Evolutionary conservation across 2,797 vertebrate genomes (phyloP).

Genomic region (Merluccius polli): DNA sequence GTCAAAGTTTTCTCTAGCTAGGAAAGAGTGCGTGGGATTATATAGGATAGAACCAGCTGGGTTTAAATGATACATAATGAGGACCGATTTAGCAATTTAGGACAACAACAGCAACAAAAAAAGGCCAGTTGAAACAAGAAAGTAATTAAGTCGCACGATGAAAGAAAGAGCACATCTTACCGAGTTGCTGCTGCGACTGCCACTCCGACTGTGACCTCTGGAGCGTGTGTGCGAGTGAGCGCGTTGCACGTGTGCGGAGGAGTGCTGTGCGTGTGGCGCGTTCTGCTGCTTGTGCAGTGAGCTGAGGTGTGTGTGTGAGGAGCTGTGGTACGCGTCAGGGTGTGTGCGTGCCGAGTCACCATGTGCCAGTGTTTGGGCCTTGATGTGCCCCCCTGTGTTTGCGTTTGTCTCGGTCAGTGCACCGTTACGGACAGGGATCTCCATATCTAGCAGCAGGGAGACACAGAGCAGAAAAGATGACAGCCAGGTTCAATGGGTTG

Average conservation of each 20-base stretch:
- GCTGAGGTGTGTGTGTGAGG: background rate
- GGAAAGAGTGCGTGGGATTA: background rate
- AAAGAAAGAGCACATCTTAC: slow-evolving; percentile 16
- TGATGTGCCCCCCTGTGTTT: background rate
- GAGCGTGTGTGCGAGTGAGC: background rate
- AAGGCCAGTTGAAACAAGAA: background rate
- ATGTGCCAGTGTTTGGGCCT: background rate
- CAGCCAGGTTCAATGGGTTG: background rate
- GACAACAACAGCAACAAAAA: background rate
- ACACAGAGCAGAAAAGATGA: background rate
- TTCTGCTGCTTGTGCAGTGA: background rate
- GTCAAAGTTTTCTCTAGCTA: background rate
- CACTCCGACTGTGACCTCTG: background rate
- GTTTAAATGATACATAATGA: background rate
- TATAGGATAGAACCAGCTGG: background rate
- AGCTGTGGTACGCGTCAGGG: background rate
- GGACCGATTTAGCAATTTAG: background rate
- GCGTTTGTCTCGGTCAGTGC: slow-evolving; percentile 8
- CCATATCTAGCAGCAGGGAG: slow-evolving; percentile 14
- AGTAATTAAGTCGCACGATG: rapidly evolving
- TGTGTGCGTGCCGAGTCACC: background rate
- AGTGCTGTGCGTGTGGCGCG: background rate
- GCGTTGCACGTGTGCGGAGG: background rate
- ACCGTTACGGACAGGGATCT: background rate
- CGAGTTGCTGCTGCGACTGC: background rate